Base-by-base conservation (phyloP, 2,113 vertebrate species). In the Otocyon megalotis region DNA sequence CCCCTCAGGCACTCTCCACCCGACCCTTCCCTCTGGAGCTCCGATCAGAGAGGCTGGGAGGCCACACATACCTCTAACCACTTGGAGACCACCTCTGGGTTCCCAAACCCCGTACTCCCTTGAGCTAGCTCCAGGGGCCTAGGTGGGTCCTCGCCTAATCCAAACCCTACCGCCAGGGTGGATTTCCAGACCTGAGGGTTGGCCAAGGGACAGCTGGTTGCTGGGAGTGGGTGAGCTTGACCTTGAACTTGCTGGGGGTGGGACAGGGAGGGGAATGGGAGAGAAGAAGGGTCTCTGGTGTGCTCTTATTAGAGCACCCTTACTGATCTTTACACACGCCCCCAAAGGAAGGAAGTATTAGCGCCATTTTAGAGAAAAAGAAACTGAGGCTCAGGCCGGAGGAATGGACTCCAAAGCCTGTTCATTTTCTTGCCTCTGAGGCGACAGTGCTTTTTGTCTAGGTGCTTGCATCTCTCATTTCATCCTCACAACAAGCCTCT, bases 111-210 rank as follows among this genome's bases (percentile, higher is more conserved):
- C 58, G 20, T 32, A 95, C 13, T 90, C 48, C 53, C n/a, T 77
- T 83, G 43, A 92, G 48, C 74, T 32, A 80, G 58, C 58, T 86
- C 80, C 77, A 26, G 28, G 54, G 37, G 54, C 30, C 35, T 54
- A 77, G 58, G 67, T n/a, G 37, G 17, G 16, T 50, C 82, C 5
- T 94, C 50, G 48, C 72, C 32, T 16, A 54, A 20, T 83, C 30
- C 53, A 92, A 89, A 95, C 72, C 80, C 90, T 9, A 62, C 6
- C 35, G n/a, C 62, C 65, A 82, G 58, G 19, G 54, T 62, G 48
- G 62, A 83, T 93, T 93, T 87, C 69, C 82, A 63, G 62, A 71
- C 65, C 65, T 92, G 30, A 71, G 37, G 79, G 58, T 28, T 92
- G 56, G 37, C 65, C 72, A 30, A 62, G 19, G 77, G 86, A 53